These are phyloP conservation scores for Brachylomia viminalis DNA, from an alignment of 2,888 invertebrate species.

Conservation along the genomic window DNA sequence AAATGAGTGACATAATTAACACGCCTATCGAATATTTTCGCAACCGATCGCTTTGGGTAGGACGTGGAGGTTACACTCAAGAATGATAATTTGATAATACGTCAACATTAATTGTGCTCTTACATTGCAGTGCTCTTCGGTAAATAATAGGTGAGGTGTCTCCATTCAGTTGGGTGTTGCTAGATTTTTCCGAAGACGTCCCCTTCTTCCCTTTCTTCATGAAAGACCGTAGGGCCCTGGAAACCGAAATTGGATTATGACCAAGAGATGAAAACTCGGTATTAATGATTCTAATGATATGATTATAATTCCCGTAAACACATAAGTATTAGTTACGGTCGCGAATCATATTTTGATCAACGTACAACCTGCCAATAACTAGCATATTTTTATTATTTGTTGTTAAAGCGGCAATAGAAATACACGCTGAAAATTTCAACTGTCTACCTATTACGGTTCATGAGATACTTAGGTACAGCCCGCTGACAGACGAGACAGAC, in stretches of 20 bases:
- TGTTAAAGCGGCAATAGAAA: no score
- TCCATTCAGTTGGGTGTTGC: conserved; percentile 77
- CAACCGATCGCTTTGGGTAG: background rate
- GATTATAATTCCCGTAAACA: background rate
- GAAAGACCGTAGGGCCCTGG: conserved; percentile 88
- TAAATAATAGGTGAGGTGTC: conserved; percentile 84
- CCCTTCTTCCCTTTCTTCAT: conserved; percentile 88
- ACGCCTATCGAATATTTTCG: background rate
- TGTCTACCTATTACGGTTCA: no score
- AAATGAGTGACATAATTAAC: background rate
- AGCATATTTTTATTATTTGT: background rate
- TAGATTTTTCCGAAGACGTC: conserved; percentile 69
- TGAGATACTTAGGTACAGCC: no score
- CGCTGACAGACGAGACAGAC: no score
- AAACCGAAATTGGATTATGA: conserved; percentile 62
- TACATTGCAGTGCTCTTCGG: conserved; percentile 86
- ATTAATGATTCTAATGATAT: background rate
- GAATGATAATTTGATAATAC: background rate
- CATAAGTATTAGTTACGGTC: no score
- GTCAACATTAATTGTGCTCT: conserved; percentile 61
- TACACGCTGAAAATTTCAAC: no score
- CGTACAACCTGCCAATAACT: background rate
- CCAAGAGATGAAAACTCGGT: background rate
- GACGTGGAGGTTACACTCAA: background rate
- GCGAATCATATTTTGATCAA: background rate